Conservation (phyloP, 2,113 vertebrate species). For the human (Homo sapiens) region GRCh38 chr7:55083001-55083500, state of each 20-base stretch:
- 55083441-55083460: neutral
- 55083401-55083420: neutral
- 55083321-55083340: neutral
- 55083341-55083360: neutral
- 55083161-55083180: neutral
- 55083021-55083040: neutral
- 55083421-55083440: neutral
- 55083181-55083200: neutral
- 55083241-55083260: no score
- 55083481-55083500: neutral
- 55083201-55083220: rapidly evolving
- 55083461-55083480: neutral
- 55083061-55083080: neutral
- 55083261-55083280: rapidly evolving
- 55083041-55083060: neutral
- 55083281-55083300: neutral
- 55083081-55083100: neutral
- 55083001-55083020: neutral
- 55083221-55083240: neutral
- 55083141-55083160: neutral
- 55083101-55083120: neutral
- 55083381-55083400: neutral
- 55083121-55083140: neutral
- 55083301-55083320: neutral
- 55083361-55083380: neutral